A percentile compares a stretch with the other conserved stretches of the same genome.
These are phyloP conservation scores for Meloidogyne hapla DNA, from an alignment of 1,140 invertebrate genomes.

Conservation along the genomic window DNA sequence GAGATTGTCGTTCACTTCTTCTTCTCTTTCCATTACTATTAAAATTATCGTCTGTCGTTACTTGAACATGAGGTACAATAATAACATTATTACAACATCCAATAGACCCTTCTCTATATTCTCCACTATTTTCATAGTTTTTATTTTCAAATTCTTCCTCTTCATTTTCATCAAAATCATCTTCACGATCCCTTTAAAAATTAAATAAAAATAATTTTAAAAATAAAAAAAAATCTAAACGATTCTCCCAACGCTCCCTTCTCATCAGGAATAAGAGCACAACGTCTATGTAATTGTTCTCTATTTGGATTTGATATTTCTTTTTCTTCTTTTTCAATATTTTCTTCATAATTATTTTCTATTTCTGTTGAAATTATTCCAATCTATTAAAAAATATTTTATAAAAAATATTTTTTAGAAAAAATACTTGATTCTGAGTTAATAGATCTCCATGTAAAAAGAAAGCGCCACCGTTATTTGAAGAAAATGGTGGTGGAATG, in stretches of 20 bases:
- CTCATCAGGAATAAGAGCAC: slow-evolving; percentile 57
- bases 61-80: slow-evolving; percentile 62
- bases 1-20: not conserved
- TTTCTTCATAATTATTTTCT: not conserved
- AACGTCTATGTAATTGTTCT: slow-evolving; percentile 55
- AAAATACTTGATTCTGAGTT: not conserved
- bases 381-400: not conserved
- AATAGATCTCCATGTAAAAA: not conserved
- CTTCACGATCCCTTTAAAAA: not conserved
- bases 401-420: not conserved
- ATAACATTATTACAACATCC: slow-evolving; percentile 56
- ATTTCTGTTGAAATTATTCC: not conserved
- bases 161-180: not conserved
- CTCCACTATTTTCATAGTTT: not conserved
- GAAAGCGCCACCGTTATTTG: not conserved
- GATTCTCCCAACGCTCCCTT: slow-evolving; percentile 32
- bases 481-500: not conserved
- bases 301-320: slow-evolving; percentile 40
- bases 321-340: not conserved
- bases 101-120: not conserved
- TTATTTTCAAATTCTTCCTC: not conserved
- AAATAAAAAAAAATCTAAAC: slow-evolving; percentile 25
- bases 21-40: slow-evolving; percentile 1
- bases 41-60: slow-evolving; percentile 39
- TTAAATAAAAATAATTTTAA: not conserved